Percentiles rank a stretch among this genome's conserved stretches.
phyloP scores from a whole-genome alignment of 2,797 vertebrate species.

The Pteronotus mesoamericanus region DNA sequence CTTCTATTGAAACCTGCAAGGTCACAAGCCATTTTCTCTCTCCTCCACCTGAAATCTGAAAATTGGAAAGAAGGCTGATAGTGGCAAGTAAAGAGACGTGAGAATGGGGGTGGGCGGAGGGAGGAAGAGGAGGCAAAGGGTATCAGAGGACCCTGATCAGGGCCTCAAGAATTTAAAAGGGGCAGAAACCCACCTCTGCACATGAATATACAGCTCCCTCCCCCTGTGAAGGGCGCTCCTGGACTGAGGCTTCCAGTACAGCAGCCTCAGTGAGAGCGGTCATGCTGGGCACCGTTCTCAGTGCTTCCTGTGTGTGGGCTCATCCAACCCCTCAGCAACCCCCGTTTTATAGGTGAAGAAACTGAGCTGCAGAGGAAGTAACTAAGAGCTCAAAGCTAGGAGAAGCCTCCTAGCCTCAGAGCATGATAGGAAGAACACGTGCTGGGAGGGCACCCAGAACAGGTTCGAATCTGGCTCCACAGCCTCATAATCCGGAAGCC shows the following conservation, averaged over 20 bases:
- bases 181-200: neutral
- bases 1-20: constrained; percentile 83
- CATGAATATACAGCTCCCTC: neutral
- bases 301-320: accelerated
- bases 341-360: neutral
- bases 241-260: accelerated
- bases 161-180: constrained; percentile 53
- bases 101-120: neutral
- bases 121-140: constrained; percentile 61
- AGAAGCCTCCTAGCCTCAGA: neutral
- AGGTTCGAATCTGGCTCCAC: neutral
- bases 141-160: constrained; percentile 35
- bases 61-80: constrained; percentile 54
- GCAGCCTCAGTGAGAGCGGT: neutral
- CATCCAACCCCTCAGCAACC: neutral
- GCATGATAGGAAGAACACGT: neutral
- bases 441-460: neutral
- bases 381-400: neutral
- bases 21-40: constrained; percentile 82
- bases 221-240: neutral
- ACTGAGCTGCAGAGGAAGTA: neutral
- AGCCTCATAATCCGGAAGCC: neutral
- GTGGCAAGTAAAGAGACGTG: constrained; percentile 44
- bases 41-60: constrained; percentile 85
- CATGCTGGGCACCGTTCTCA: neutral